Evolutionary conservation across 30 jellyfish, hydroid and myxozoan genomes (phyloP), one percentile per base, ranked within the genome.

Genomic region (Pelagia noctiluca): DNA sequence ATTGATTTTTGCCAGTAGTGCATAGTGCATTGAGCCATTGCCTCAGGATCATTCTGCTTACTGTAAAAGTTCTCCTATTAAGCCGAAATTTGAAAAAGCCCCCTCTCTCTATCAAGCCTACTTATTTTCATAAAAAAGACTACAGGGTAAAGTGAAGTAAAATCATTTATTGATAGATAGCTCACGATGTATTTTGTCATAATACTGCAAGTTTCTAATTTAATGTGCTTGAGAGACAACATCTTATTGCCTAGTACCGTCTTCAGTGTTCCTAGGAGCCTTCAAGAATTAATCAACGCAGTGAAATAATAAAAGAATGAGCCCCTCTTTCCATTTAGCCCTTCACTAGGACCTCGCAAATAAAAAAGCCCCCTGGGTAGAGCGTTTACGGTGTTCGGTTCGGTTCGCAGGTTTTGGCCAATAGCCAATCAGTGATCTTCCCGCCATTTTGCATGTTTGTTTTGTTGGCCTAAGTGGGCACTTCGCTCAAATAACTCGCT

Each of bases 31-130:
- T n/a, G n/a, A n/a, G n/a, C n/a, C n/a, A n/a, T n/a, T n/a, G n/a
- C n/a, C n/a, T n/a, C n/a, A n/a, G n/a, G n/a, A n/a, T n/a, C n/a
- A n/a, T n/a, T n/a, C n/a, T n/a, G n/a, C n/a, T n/a, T n/a, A n/a
- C n/a, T n/a, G n/a, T n/a, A n/a, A n/a, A n/a, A n/a, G n/a, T n/a
- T n/a, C n/a, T n/a, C n/a, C n/a, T 53, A 53, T 53, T 53, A 2
- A 53, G 25, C 69, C 21, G 69, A 2, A 53, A 53, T 53, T 53
- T 53, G 69, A 53, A 53, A 53, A 19, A 53, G 25, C 69, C 5
- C 69, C 16, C 69, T 33, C 69, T n/a, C 5, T 53, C 69, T 53
- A 53, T 53, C 25, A 53, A 53, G 69, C 69, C 69, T 33, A 29
- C 16, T 13, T 53, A 19, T 53, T 53, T 33, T 19, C 25, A 53